phyloP scores from a whole-genome alignment of 1,140 invertebrate genomes.

The Ceratosolen fusciceps region DNA sequence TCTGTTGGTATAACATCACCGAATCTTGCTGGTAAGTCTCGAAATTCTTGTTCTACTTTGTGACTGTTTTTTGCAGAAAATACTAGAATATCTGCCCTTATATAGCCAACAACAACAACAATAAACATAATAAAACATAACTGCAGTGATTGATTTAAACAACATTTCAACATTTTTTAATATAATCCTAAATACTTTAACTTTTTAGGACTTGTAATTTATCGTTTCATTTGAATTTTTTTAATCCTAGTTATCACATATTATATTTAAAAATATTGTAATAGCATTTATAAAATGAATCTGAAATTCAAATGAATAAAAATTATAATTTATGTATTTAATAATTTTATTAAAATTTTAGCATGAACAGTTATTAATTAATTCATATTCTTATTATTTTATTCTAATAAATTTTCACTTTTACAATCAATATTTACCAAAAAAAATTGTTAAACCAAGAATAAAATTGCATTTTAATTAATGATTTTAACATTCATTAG shows the following conservation, averaged over 20 bases:
- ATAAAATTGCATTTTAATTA: too few species aligned
- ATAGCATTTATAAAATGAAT: background rate
- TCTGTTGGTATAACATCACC: constrained; percentile 74
- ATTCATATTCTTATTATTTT: too few species aligned
- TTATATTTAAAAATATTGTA: constrained; percentile 5
- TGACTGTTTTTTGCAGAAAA: constrained; percentile 62
- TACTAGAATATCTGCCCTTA: constrained; percentile 70
- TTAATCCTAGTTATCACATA: constrained; percentile 23
- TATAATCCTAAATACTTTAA: constrained; percentile 40
- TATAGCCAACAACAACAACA: constrained; percentile 56
- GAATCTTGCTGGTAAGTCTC: constrained; percentile 79
- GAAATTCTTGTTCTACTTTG: constrained; percentile 78
- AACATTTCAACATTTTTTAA: constrained; percentile 60
- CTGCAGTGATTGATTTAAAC: constrained; percentile 53
- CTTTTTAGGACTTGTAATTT: constrained; percentile 19
- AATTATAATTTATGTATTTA: too few species aligned
- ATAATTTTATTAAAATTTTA: too few species aligned
- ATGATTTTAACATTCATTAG: too few species aligned
- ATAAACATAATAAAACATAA: constrained; percentile 58
- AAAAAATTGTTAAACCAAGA: too few species aligned
- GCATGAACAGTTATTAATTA: too few species aligned
- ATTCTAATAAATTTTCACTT: too few species aligned
- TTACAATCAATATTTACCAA: too few species aligned
- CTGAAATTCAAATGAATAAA: constrained; percentile 19
- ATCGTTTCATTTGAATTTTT: constrained; percentile 41